These are phyloP conservation scores for Perca flavescens DNA, from an alignment of 2,113 vertebrate species.

Conservation along the genomic window DNA sequence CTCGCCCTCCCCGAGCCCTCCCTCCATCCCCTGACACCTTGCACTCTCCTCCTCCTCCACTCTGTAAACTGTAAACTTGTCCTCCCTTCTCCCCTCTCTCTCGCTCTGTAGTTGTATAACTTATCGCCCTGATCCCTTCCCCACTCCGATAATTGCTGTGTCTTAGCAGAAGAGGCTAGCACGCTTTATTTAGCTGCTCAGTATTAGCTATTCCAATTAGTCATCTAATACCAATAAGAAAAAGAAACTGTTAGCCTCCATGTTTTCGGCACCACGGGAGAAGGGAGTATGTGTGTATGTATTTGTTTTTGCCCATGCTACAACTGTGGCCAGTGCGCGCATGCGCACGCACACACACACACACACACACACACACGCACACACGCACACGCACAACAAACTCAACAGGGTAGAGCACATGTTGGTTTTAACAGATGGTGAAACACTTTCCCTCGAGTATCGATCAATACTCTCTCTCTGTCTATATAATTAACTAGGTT, in stretches of 20 bases:
- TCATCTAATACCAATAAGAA: constrained; percentile 63
- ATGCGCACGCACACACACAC: background rate
- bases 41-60: constrained; percentile 20
- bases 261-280: constrained; percentile 31
- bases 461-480: constrained; percentile 44
- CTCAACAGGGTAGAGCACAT: constrained; percentile 58
- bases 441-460: constrained; percentile 81
- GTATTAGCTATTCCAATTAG: constrained; percentile 69
- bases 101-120: constrained; percentile 69
- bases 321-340: constrained; percentile 51
- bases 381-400: constrained; percentile 40
- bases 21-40: constrained; percentile 47
- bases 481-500: constrained; percentile 85
- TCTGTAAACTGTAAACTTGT: constrained; percentile 47
- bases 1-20: constrained; percentile 28
- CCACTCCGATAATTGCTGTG: constrained; percentile 72
- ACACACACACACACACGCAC: constrained; percentile 11
- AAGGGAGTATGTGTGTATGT: constrained; percentile 18
- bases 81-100: constrained; percentile 22
- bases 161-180: constrained; percentile 71
- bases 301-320: constrained; percentile 49
- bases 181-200: constrained; percentile 71
- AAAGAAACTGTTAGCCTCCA: constrained; percentile 55
- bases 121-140: constrained; percentile 74
- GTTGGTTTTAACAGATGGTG: constrained; percentile 83